Conservation (phyloP, 1,140 invertebrate genomes). For the Ceratina australensis region DNA sequence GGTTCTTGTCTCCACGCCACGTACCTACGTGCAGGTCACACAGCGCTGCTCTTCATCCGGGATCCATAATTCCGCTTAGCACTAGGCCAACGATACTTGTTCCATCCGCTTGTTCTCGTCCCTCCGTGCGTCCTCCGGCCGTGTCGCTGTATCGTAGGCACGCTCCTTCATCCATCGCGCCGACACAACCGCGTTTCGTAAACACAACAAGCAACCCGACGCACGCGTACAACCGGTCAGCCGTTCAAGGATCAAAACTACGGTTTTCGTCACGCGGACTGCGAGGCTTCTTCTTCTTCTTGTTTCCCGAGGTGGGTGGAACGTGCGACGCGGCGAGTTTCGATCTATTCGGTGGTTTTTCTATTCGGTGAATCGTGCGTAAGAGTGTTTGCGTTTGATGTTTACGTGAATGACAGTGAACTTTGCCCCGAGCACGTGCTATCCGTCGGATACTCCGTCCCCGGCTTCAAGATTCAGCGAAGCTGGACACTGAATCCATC, state of each 20-base stretch:
- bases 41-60: conserved; percentile 63
- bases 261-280: conserved; percentile 1
- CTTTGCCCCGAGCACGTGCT: conserved; percentile 36
- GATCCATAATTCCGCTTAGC: conserved; percentile 66
- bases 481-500: neutral
- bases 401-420: conserved; percentile 32
- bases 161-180: conserved; percentile 23
- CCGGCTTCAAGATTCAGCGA: neutral
- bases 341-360: conserved; percentile 2
- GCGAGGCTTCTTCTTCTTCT: no score
- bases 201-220: conserved; percentile 57
- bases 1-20: conserved; percentile 75
- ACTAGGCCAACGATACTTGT: conserved; percentile 64
- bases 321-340: conserved; percentile 12
- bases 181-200: conserved; percentile 43
- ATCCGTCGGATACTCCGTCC: conserved; percentile 36
- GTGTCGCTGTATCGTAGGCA: neutral
- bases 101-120: conserved; percentile 4
- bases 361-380: neutral
- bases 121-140: conserved; percentile 11
- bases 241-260: conserved; percentile 36
- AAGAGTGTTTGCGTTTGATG: no score
- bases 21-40: conserved; percentile 73
- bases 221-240: conserved; percentile 58
- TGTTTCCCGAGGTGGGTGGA: neutral